A percentile compares a stretch with the other conserved stretches of the same genome.
Conservation (phyloP, 92 coral and sea anemone species). For the Phenganax subtilis region DNA sequence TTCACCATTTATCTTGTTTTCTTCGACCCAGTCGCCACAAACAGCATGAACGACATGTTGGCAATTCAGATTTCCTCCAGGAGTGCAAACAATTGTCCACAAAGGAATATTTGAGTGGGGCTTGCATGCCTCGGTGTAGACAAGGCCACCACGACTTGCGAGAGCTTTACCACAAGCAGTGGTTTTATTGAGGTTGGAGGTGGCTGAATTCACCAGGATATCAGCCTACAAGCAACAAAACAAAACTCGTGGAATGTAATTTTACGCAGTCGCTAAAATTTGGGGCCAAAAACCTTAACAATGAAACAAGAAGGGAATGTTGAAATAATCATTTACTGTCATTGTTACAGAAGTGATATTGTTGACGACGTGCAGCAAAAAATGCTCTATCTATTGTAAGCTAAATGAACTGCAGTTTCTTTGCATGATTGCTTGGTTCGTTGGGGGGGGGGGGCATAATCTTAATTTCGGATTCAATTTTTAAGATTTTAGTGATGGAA, state of each 20-base stretch:
- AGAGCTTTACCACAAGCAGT: conserved; percentile 45
- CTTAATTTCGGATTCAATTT: too few species aligned
- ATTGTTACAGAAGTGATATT: neutral
- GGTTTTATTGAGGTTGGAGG: neutral
- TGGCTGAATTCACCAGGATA: conserved; percentile 18
- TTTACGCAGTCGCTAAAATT: too few species aligned
- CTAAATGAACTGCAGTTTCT: neutral
- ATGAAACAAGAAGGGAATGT: too few species aligned
- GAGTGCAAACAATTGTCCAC: conserved; percentile 45
- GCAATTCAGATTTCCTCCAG: conserved; percentile 48
- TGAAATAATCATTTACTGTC: too few species aligned
- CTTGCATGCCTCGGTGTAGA: conserved; percentile 30
- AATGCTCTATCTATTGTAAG: too few species aligned
- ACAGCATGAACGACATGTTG: conserved; percentile 52
- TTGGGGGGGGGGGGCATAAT: neutral
- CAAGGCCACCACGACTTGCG: conserved; percentile 40
- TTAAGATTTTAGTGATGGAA: neutral
- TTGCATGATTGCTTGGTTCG: neutral
- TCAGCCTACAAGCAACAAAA: conserved; percentile 3
- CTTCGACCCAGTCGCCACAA: conserved; percentile 57
- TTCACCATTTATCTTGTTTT: conserved; percentile 21
- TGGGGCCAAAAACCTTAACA: too few species aligned
- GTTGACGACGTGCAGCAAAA: neutral
- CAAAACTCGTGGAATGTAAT: neutral
- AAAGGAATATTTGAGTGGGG: conserved; percentile 27